phyloP scores from a whole-genome alignment of 2,113 vertebrate species.

The Ammodytes dubius region DNA sequence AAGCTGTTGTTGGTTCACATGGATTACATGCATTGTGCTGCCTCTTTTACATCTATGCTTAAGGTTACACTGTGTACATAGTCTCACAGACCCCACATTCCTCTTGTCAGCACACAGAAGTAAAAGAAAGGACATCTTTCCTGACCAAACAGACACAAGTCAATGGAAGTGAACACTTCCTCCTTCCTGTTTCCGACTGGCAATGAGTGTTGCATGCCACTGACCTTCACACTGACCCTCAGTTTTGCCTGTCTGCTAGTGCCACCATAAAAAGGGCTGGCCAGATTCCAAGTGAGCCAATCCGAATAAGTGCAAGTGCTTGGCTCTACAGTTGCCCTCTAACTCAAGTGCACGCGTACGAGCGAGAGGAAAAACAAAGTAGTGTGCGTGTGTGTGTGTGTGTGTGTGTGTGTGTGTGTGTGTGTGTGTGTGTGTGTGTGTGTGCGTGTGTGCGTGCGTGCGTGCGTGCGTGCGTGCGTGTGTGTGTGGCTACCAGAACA shows the following conservation, averaged over 20 bases:
- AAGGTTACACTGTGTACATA: background rate
- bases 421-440: background rate
- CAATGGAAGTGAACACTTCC: background rate
- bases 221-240: constrained; percentile 19
- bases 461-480: background rate
- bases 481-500: background rate
- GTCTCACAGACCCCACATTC: background rate
- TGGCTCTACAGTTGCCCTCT: constrained; percentile 16
- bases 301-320: background rate
- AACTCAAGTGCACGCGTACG: constrained; percentile 8
- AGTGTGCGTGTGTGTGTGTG: background rate
- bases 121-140: constrained; percentile 2
- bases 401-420: background rate
- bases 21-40: background rate
- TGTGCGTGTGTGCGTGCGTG: background rate
- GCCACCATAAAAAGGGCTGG: constrained; percentile 36
- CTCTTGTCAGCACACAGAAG: background rate
- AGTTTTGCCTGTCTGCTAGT: constrained; percentile 17
- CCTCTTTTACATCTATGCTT: background rate
- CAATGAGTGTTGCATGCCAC: background rate
- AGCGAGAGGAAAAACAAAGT: constrained; percentile 5
- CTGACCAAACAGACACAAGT: constrained; percentile 5
- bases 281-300: constrained; percentile 18
- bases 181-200: constrained; percentile 18
- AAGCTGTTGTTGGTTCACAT: background rate